Conservation (phyloP, 2,888 invertebrate genomes). For the Acholoe squamosa region DNA sequence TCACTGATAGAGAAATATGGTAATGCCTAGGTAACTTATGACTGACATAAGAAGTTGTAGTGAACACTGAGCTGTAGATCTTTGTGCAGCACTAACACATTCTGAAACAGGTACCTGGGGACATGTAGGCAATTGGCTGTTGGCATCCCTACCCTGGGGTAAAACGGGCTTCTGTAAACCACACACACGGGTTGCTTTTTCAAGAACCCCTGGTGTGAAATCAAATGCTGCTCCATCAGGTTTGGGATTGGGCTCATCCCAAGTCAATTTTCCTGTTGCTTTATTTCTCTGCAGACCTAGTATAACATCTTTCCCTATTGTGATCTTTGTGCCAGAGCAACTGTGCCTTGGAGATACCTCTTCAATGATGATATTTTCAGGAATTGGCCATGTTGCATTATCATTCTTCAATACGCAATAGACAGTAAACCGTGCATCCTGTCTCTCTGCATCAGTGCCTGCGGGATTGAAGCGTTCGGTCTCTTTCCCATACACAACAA, state of each 20-base stretch:
- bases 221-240: constrained; percentile 22
- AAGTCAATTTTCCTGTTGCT: background rate
- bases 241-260: background rate
- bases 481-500: constrained; percentile 6
- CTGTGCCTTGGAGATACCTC: background rate
- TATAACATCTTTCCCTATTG: background rate
- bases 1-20: no score
- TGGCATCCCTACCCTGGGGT: background rate
- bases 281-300: background rate
- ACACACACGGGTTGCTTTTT: background rate
- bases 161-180: background rate
- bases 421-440: background rate
- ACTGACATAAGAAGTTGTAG: no score
- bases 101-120: background rate
- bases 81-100: no score
- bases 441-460: background rate
- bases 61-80: no score
- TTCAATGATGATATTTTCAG: background rate
- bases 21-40: no score
- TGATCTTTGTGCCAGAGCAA: background rate
- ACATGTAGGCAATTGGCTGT: background rate
- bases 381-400: background rate
- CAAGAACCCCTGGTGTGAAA: background rate
- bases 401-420: background rate
- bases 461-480: background rate